phyloP scores from a whole-genome alignment of 1,140 invertebrate genomes.

The Trypoxylus dichotomus region DNA sequence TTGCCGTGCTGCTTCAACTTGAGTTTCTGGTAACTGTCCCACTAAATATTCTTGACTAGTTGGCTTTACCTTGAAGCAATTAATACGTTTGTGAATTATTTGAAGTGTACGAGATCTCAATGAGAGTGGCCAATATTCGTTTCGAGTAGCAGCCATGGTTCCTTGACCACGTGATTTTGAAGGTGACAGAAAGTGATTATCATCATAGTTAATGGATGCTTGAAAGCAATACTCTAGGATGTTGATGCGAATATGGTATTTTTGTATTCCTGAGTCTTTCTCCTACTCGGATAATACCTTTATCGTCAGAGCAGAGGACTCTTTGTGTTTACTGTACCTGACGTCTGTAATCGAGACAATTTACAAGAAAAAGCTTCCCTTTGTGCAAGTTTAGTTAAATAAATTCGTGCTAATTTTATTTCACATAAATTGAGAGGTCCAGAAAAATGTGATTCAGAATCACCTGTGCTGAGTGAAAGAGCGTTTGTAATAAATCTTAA shows the following conservation, averaged over 20 bases:
- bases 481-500: too few relatives aligned
- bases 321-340: neutral
- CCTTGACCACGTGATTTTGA: conserved; percentile 43
- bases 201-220: conserved; percentile 34
- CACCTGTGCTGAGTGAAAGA: too few relatives aligned
- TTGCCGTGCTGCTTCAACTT: conserved; percentile 21
- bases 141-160: conserved; percentile 37
- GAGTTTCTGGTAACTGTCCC: conserved; percentile 27
- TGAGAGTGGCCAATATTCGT: conserved; percentile 42
- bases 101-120: neutral
- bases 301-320: conserved; percentile 27
- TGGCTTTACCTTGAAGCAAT: neutral
- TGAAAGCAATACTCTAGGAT: conserved; percentile 35
- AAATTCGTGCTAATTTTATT: too few relatives aligned
- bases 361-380: neutral
- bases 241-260: conserved; percentile 34
- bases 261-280: conserved; percentile 41
- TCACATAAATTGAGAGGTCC: too few relatives aligned
- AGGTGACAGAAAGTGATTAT: conserved; percentile 35
- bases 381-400: neutral
- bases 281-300: conserved; percentile 42
- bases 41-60: conserved; percentile 1
- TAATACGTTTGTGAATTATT: neutral
- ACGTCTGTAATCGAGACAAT: neutral
- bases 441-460: too few relatives aligned